phyloP scores from a whole-genome alignment of 92 coral and sea anemone species.

The Heliopora coerulea region DNA sequence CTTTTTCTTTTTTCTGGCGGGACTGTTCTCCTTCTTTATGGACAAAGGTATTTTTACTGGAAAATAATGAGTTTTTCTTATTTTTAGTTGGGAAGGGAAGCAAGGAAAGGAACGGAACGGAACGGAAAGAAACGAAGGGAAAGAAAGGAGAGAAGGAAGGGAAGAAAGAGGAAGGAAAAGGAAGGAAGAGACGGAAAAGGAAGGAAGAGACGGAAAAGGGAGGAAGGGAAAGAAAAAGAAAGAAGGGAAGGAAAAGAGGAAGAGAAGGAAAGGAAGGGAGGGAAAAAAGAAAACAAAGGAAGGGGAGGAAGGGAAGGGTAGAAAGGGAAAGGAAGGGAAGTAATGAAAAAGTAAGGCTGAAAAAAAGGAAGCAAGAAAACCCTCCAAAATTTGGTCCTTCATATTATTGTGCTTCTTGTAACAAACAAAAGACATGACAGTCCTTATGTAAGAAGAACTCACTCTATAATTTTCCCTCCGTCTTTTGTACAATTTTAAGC shows the following conservation, averaged over 20 bases:
- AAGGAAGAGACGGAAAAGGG: not conserved
- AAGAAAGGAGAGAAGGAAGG: not conserved
- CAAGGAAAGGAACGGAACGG: too few relatives aligned
- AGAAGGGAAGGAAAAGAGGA: not conserved
- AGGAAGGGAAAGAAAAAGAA: not conserved
- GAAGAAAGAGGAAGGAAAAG: not conserved
- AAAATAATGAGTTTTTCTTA: not conserved
- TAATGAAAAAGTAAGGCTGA: not conserved
- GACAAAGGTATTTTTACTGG: slow-evolving; percentile 15
- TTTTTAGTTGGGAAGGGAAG: too few relatives aligned
- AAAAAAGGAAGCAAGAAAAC: not conserved
- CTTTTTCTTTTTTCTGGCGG: slow-evolving; percentile 17
- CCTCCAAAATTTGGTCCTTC: too few relatives aligned
- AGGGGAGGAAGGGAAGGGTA: not conserved
- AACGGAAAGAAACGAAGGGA: not conserved
- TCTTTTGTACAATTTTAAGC: too few relatives aligned
- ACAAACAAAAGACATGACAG: too few relatives aligned
- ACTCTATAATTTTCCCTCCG: too few relatives aligned
- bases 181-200: not conserved
- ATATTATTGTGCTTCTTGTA: too few relatives aligned
- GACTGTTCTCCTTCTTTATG: slow-evolving; percentile 12
- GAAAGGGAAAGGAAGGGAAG: not conserved
- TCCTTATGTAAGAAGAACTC: too few relatives aligned
- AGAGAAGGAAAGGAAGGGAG: not conserved
- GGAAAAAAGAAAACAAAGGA: not conserved